A percentile compares a stretch with the other conserved stretches of the same genome.
Conservation (phyloP, 2,888 invertebrate species). For the Torymus tubicola region DNA sequence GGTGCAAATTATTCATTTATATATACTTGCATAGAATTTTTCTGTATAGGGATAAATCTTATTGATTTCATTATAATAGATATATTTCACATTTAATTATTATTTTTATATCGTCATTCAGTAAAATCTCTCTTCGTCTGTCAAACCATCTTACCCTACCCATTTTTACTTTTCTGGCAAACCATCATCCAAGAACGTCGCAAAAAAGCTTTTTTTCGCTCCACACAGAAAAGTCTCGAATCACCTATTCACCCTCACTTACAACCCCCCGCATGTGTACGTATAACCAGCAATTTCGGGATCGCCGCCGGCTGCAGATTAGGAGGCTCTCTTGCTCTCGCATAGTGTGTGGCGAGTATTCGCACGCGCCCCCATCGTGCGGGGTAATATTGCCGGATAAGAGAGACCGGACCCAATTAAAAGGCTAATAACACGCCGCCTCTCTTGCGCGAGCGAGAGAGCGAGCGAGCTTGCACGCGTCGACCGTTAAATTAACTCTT, state of each 20-base stretch:
- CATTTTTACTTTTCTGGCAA: slow-evolving; percentile 23
- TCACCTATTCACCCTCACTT: too few relatives aligned
- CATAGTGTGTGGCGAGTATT: slow-evolving; percentile 62
- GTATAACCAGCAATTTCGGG: slow-evolving; percentile 70
- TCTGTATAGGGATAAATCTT: too few relatives aligned
- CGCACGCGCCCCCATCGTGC: slow-evolving; percentile 62
- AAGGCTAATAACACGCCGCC: slow-evolving; percentile 72
- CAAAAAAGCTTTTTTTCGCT: slow-evolving; percentile 41
- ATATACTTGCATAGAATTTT: too few relatives aligned
- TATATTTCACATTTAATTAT: too few relatives aligned
- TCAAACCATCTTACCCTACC: too few relatives aligned
- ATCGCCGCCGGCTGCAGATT: slow-evolving; percentile 73
- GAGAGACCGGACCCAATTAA: slow-evolving; percentile 72
- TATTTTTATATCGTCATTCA: too few relatives aligned
- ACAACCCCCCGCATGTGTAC: neutral
- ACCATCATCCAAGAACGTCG: slow-evolving; percentile 15
- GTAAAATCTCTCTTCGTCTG: too few relatives aligned
- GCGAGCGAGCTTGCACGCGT: slow-evolving; percentile 59
- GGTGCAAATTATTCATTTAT: too few relatives aligned
- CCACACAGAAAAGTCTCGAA: neutral
- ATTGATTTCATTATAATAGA: too few relatives aligned
- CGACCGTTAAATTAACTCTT: slow-evolving; percentile 58
- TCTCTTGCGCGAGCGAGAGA: slow-evolving; percentile 32
- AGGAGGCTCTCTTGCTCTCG: slow-evolving; percentile 63
- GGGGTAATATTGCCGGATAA: slow-evolving; percentile 71